phyloP scores from a whole-genome alignment of 1,140 invertebrate species.

The Drosophila saltans region DNA sequence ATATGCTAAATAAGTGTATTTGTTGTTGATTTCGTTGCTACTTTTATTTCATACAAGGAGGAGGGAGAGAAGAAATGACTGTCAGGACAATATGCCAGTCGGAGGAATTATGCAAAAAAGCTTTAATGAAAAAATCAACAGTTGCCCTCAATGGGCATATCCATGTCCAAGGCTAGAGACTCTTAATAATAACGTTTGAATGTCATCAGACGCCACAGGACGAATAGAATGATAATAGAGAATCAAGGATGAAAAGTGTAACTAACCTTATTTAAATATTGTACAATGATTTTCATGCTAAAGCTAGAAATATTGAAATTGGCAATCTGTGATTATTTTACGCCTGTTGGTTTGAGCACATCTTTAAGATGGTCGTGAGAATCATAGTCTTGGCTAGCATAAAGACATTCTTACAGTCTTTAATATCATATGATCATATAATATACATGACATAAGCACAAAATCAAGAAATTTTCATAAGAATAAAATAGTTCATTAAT shows the following conservation, averaged over 20 bases:
- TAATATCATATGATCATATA: too few relatives aligned
- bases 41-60: background rate
- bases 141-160: conserved; percentile 36
- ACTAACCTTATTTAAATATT: conserved; percentile 11
- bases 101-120: conserved; percentile 50
- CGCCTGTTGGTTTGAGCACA: background rate
- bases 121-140: conserved; percentile 45
- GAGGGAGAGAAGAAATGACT: background rate
- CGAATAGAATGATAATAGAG: background rate
- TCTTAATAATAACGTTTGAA: conserved; percentile 24
- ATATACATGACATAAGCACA: too few relatives aligned
- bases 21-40: conserved; percentile 21
- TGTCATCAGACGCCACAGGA: background rate
- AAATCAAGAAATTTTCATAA: too few relatives aligned
- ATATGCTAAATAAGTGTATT: conserved; percentile 58
- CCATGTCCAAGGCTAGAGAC: conserved; percentile 24
- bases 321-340: background rate
- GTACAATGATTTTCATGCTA: background rate
- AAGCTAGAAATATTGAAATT: background rate
- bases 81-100: conserved; percentile 21
- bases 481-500: too few relatives aligned
- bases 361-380: background rate
- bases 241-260: background rate
- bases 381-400: too few relatives aligned
- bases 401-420: too few relatives aligned